These are phyloP conservation scores for Apistogramma diplotaenia DNA, from an alignment of 2,113 vertebrate species.

Conservation along the genomic window DNA sequence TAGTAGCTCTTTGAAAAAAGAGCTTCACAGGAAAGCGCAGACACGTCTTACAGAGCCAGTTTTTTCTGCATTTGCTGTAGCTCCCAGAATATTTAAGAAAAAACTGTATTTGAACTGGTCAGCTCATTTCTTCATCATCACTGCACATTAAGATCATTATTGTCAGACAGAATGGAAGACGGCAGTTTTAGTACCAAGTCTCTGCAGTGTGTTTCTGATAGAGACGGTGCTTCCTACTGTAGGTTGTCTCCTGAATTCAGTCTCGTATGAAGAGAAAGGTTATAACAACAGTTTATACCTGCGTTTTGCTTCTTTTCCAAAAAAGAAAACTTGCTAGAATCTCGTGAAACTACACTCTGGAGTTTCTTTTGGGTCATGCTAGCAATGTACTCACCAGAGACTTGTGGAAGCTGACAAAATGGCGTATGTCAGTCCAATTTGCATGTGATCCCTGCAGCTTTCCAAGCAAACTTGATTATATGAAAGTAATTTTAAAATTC, in stretches of 20 bases:
- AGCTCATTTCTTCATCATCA: background rate
- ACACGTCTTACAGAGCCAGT: background rate
- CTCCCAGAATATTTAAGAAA: background rate
- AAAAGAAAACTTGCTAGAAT: background rate
- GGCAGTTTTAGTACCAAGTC: background rate
- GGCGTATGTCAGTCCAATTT: background rate
- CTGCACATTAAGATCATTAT: background rate
- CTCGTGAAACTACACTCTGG: background rate
- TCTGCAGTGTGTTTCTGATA: background rate
- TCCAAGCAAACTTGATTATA: background rate
- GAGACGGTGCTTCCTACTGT: background rate
- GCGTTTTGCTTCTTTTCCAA: background rate
- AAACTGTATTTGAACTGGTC: background rate
- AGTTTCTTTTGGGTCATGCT: background rate
- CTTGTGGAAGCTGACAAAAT: background rate
- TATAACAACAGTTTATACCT: background rate
- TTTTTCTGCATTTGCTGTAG: background rate
- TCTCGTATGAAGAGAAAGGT: background rate
- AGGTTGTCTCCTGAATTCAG: background rate
- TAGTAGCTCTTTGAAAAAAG: background rate
- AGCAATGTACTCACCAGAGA: background rate
- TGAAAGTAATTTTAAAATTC: background rate
- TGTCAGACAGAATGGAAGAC: background rate
- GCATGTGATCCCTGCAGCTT: background rate
- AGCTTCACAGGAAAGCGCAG: background rate